Conservation (phyloP, 2,888 invertebrate genomes). For the Mantis religiosa region DNA sequence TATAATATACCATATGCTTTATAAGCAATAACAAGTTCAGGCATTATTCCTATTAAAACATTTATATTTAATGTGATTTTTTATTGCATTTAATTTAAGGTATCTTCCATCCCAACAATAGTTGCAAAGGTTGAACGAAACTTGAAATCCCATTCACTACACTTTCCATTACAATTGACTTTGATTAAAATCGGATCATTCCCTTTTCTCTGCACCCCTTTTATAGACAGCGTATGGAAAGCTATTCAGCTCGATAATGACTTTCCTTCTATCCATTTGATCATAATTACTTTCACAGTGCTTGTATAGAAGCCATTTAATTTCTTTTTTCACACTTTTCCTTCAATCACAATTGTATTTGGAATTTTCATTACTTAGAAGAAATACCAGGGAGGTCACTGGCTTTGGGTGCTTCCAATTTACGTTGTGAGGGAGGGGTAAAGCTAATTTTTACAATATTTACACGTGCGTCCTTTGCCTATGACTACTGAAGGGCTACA, state of each 20-base stretch:
- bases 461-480: too few relatives aligned
- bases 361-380: background rate
- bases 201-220: background rate
- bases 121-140: background rate
- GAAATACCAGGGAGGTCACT: background rate
- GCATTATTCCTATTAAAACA: background rate
- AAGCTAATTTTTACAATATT: too few relatives aligned
- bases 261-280: background rate
- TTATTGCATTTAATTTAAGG: background rate
- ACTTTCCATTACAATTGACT: background rate
- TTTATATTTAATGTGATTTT: background rate
- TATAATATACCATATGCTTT: too few relatives aligned
- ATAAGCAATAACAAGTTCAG: too few relatives aligned
- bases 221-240: background rate
- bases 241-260: background rate
- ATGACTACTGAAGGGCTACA: too few relatives aligned
- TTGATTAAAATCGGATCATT: background rate
- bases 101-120: too few relatives aligned
- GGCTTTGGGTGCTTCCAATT: background rate
- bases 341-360: background rate
- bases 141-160: background rate
- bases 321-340: background rate
- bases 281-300: background rate
- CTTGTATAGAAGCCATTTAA: background rate
- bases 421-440: background rate